Evolutionary conservation across 1,140 invertebrate genomes (phyloP).

Genomic region (Plodia interpunctella): DNA sequence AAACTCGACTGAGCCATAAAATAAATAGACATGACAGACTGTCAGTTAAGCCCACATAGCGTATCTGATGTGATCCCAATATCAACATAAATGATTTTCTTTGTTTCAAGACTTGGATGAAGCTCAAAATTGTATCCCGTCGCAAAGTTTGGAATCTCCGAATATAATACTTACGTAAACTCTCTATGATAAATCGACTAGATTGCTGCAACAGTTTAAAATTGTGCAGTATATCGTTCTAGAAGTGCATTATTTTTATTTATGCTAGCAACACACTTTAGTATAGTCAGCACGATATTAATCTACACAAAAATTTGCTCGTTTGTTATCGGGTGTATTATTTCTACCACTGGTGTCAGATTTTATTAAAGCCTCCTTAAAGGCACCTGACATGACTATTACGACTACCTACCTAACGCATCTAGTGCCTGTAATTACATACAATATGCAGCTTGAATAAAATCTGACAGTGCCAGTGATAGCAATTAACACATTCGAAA

Average conservation of each 20-base stretch:
- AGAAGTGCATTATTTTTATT: neutral
- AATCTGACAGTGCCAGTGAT: too few species aligned
- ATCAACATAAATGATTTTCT: conserved; percentile 2
- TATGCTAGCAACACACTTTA: neutral
- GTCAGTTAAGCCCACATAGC: neutral
- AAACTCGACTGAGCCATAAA: neutral
- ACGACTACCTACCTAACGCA: too few species aligned
- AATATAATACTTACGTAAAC: neutral
- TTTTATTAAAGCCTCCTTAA: too few species aligned
- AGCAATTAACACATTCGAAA: too few species aligned
- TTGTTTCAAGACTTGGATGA: conserved; percentile 1
- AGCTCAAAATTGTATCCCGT: neutral
- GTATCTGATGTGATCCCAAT: neutral
- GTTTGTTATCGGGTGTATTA: too few species aligned
- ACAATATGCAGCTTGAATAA: too few species aligned
- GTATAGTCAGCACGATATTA: too few species aligned
- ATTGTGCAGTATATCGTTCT: neutral
- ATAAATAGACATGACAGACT: neutral
- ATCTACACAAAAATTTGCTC: too few species aligned
- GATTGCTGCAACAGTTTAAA: neutral
- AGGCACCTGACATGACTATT: too few species aligned
- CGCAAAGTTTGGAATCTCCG: neutral
- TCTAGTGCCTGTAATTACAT: too few species aligned
- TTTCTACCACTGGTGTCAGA: too few species aligned
- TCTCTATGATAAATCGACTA: neutral